phyloP scores from a whole-genome alignment of 2,113 vertebrate species.

The Motacilla alba region DNA sequence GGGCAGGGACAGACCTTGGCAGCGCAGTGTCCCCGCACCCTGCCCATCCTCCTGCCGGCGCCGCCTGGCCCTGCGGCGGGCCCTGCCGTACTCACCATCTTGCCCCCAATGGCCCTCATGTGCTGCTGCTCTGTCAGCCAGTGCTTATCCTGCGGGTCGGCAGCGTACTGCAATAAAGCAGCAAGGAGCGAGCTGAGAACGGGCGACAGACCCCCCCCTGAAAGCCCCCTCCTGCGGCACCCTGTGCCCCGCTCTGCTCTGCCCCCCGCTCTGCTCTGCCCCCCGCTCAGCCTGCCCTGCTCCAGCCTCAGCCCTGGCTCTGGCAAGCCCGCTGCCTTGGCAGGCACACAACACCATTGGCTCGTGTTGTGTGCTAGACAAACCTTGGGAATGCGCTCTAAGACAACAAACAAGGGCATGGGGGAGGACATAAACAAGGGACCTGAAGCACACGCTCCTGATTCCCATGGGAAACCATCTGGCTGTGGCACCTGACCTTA shows the following conservation, averaged over 20 bases:
- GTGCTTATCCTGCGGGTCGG: slow-evolving; percentile 96
- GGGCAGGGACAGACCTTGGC: not conserved
- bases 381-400: fast-evolving
- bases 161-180: slow-evolving; percentile 85
- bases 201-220: not conserved
- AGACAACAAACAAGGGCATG: not conserved
- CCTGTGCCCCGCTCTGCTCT: not conserved
- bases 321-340: fast-evolving
- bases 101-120: slow-evolving; percentile 97
- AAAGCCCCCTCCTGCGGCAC: not conserved
- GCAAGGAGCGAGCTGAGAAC: slow-evolving; percentile 28
- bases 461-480: not conserved
- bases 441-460: fast-evolving
- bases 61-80: not conserved
- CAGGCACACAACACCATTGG: fast-evolving
- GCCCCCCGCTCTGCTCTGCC: not conserved
- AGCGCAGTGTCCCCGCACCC: fast-evolving
- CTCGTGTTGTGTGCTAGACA: not conserved
- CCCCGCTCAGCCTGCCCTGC: not conserved
- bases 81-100: slow-evolving; percentile 85
- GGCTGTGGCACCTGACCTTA: slow-evolving; percentile 79
- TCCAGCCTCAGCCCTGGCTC: not conserved
- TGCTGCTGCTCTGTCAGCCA: slow-evolving; percentile 96
- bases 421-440: not conserved
- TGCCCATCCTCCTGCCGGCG: not conserved